These are phyloP conservation scores for Drosophila antonietae DNA, from an alignment of 2,888 invertebrate species.

Conservation along the genomic window DNA sequence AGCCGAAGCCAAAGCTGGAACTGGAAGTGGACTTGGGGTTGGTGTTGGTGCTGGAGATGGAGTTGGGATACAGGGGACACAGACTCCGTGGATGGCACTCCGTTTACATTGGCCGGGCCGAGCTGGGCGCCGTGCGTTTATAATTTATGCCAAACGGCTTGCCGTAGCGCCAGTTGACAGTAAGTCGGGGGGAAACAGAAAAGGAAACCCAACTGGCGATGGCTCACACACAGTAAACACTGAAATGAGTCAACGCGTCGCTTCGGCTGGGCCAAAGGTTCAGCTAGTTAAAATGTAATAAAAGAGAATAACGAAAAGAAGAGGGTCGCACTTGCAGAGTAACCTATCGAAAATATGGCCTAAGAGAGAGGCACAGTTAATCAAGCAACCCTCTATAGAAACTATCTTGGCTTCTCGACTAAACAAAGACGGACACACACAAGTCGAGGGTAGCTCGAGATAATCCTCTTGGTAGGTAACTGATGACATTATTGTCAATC, in stretches of 20 bases:
- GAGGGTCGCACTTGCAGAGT: slow-evolving; percentile 21
- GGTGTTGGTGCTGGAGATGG: neutral
- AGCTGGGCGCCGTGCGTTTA: slow-evolving; percentile 53
- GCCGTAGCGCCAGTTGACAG: slow-evolving; percentile 74
- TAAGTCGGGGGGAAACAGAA: slow-evolving; percentile 35
- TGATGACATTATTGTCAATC: neutral
- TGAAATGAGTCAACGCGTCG: slow-evolving; percentile 43
- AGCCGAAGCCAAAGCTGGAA: slow-evolving; percentile 3
- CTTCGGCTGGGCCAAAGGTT: slow-evolving; percentile 20
- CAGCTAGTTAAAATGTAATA: slow-evolving; percentile 22
- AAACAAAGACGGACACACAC: neutral
- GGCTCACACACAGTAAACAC: slow-evolving; percentile 34
- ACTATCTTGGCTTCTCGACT: neutral
- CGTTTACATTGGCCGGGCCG: slow-evolving; percentile 53
- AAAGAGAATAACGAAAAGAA: slow-evolving; percentile 5
- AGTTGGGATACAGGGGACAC: slow-evolving; percentile 1
- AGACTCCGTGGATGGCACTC: slow-evolving; percentile 36
- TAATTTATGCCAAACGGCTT: slow-evolving; percentile 69
- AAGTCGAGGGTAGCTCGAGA: neutral
- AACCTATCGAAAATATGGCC: slow-evolving; percentile 14
- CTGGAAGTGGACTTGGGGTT: neutral
- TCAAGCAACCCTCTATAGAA: slow-evolving; percentile 25
- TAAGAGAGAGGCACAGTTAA: slow-evolving; percentile 13
- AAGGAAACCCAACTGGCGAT: slow-evolving; percentile 52
- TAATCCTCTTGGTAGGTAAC: neutral